Evolutionary conservation across 1,140 invertebrate genomes (phyloP), one percentile per base, ranked within the genome.

Genomic region (Nixonia krombeini): DNA sequence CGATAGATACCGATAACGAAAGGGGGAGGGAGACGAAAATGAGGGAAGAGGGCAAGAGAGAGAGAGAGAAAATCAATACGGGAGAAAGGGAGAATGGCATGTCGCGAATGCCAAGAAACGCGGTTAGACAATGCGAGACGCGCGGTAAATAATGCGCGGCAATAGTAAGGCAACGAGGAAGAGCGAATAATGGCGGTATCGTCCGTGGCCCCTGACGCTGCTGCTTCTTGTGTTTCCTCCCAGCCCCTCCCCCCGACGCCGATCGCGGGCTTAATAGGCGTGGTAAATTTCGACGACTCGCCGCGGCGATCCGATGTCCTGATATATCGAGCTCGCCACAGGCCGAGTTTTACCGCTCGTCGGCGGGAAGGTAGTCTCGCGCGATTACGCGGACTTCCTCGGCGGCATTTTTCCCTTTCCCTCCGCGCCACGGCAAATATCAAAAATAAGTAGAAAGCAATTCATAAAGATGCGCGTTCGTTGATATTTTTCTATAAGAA

Each of bases 231-330:
- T 42, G 17, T 1, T 16, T 29, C 38, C 13, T 16, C 31, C 50
- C 21, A 6, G 2, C 21, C 21, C 6, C 21, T 21, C 6, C 21
- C 6, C 6, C 21, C 6, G 2, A 17, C 16, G 18, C 38, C n/a
- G n/a, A n/a, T 53, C 42, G 52, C 50, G 16, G 41, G 25, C 38
- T 61, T 38, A 52, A 66, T 37, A 66, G 63, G 63, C 50, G 55
- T 66, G 63, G 63, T 66, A 50, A 59, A 68, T 62, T 68, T 68
- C 64, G 64, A 52, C 57, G 53, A 61, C 64, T 68, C 23, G 47
- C 18, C 29, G 23, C 45, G 26, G 49, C 59, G 66, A 69, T 63
- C 50, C 49, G 45, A 56, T 46, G 45, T 63, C 46, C 56, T 38
- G 66, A 69, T 69, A 59, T 56, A 65, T 65, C 55, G 47, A 53